Evolutionary conservation across 1,140 invertebrate genomes (phyloP).

Genomic region (Halyomorpha halys): DNA sequence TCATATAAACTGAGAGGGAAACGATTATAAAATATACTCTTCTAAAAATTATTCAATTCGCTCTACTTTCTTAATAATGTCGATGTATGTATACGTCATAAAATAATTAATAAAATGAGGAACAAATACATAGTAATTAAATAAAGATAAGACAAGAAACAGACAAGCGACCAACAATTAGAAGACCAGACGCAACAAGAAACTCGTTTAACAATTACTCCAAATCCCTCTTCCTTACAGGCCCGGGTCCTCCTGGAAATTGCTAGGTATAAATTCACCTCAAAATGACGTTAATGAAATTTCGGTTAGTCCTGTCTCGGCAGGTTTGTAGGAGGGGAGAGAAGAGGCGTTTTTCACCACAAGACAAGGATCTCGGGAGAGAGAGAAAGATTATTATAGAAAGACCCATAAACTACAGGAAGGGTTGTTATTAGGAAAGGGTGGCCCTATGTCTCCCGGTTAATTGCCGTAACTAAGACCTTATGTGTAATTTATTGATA

Average conservation of each 20-base stretch:
- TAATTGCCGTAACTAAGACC: conserved; percentile 11
- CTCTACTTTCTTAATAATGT: too few relatives aligned
- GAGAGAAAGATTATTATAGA: conserved; percentile 5
- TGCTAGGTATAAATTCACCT: conserved; percentile 43
- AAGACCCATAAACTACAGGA: background rate
- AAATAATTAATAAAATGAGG: too few relatives aligned
- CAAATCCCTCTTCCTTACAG: background rate
- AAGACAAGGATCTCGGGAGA: background rate
- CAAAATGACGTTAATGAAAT: conserved; percentile 46
- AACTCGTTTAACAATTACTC: conserved; percentile 6
- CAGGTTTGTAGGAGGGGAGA: background rate
- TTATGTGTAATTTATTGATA: conserved; percentile 16
- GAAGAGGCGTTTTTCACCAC: background rate
- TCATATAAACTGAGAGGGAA: too few relatives aligned
- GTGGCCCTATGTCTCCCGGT: background rate
- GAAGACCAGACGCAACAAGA: background rate
- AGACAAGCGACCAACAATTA: background rate
- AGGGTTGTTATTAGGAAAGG: background rate
- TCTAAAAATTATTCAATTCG: too few relatives aligned
- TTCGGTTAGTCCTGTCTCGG: conserved; percentile 29
- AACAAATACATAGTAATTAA: too few relatives aligned
- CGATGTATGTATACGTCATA: too few relatives aligned
- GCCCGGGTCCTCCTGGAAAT: conserved; percentile 33
- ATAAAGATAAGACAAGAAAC: too few relatives aligned
- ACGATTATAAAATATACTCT: too few relatives aligned